Evolutionary conservation across 2,888 invertebrate genomes (phyloP), one percentile per base, ranked within the genome.

Genomic region (Agrochola litura): DNA sequence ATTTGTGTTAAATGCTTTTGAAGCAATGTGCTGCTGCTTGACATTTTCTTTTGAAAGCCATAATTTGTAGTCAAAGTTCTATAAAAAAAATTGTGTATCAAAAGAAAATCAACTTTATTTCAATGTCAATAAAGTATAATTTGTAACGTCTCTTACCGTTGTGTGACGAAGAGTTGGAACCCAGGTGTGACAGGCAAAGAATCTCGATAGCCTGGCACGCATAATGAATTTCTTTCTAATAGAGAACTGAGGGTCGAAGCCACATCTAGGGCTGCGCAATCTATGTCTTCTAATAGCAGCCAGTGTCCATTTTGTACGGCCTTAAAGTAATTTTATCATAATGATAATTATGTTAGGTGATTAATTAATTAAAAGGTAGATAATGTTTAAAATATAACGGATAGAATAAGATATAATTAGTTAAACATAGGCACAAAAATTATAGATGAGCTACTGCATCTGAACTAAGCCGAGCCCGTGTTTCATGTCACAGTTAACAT

Each of bases 201-300:
- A 92, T 99, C 98, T 67, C 99, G 97, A 93, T 98, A 99, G 0
- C 99, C 99, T 6, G 99, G 99, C 8, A 99, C 98, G 75, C 98
- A 98, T 2, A 99, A 96, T 37, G 97, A 97, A 79, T 98, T 97
- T 74, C 98, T 98, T 95, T 99, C 99, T 60, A 99, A 95, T 6
- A 99, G 97, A 66, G 98, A 98, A 84, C 98, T 97, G 19, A 99
- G 94, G 22, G 99, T 97, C 0, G 99, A 98, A 0, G 99, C 98
- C 0, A 99, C 99, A 93, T 99, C 99, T 91, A 98, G 97, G 2
- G 99, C 98, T 3, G 99, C 99, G 81, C 98, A 98, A 93, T 99
- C 99, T 68, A 99, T 98, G 92, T 99, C 99, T 96, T 99, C 99
- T 81, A 99, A 95, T 5, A 99, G 96, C 46, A 99, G 94, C 99